A percentile compares a stretch with the other conserved stretches of the same genome.
Evolutionary conservation across 2,113 vertebrate genomes (phyloP).

Genomic region (Serinus canaria): DNA sequence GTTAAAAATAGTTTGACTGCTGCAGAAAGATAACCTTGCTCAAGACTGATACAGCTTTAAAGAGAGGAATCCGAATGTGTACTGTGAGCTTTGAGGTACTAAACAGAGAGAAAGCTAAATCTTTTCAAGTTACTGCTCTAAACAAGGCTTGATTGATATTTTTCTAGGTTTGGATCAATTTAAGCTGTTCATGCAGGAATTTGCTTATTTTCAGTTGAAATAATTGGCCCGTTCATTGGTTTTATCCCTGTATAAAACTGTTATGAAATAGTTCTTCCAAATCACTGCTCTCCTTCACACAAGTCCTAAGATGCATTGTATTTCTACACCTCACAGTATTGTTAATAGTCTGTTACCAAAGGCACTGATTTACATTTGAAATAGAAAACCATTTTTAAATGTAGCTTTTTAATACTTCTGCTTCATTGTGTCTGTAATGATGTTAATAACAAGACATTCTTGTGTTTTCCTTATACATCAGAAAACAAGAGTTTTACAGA

Average conservation of each 20-base stretch:
- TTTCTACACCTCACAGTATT: neutral
- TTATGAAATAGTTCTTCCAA: neutral
- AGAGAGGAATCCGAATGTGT: neutral
- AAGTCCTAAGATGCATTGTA: neutral
- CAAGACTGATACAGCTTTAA: neutral
- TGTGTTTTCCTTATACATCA: neutral
- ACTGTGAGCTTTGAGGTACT: neutral
- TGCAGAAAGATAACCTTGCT: neutral
- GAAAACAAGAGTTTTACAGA: neutral
- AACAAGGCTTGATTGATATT: neutral
- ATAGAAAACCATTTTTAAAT: neutral
- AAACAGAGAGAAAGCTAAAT: neutral
- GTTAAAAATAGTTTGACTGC: neutral
- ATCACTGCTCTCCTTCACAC: neutral
- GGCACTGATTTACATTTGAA: neutral
- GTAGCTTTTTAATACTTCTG: neutral
- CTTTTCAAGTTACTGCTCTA: neutral
- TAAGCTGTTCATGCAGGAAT: neutral
- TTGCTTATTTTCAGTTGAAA: neutral
- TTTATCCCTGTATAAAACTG: neutral
- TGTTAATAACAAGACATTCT: neutral
- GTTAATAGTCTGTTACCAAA: neutral
- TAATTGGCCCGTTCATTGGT: neutral
- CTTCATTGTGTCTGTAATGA: neutral
- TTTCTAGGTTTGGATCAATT: neutral